These are phyloP conservation scores for Leptopilina drosophilae DNA, from an alignment of 2,888 invertebrate genomes.

Conservation along the genomic window DNA sequence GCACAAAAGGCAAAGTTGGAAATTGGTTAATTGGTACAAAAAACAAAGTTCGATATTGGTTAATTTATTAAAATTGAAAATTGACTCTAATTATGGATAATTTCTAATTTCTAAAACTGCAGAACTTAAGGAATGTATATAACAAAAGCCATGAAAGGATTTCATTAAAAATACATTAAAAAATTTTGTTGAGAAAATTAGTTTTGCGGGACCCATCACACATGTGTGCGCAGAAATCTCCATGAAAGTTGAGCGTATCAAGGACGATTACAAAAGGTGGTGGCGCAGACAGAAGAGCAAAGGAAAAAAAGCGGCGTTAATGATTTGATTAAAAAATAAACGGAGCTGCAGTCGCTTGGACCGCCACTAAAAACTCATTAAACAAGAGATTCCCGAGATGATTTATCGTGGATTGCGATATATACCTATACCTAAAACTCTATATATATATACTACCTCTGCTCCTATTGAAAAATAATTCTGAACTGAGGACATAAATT, in stretches of 20 bases:
- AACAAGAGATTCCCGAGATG: slow-evolving; percentile 66
- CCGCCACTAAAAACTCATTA: slow-evolving; percentile 72
- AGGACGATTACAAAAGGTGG: slow-evolving; percentile 54
- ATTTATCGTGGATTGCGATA: slow-evolving; percentile 74
- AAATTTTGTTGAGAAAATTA: slow-evolving; percentile 1
- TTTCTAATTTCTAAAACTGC: background rate
- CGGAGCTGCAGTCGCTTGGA: slow-evolving; percentile 54
- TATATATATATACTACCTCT: slow-evolving; percentile 52
- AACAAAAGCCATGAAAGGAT: background rate
- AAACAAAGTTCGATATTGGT: no score
- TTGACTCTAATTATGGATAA: no score
- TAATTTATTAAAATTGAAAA: no score
- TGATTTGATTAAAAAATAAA: slow-evolving; percentile 74
- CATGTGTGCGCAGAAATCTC: background rate
- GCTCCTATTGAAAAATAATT: slow-evolving; percentile 58
- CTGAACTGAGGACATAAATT: slow-evolving; percentile 63
- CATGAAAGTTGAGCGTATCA: slow-evolving; percentile 40
- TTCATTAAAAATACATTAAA: slow-evolving; percentile 24
- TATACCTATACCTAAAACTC: slow-evolving; percentile 40
- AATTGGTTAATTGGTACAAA: no score
- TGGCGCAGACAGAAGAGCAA: slow-evolving; percentile 57
- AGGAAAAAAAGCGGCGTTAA: slow-evolving; percentile 63
- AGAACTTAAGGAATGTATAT: background rate
- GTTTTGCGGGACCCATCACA: slow-evolving; percentile 24
- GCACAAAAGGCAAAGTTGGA: no score